Percentiles rank a stretch among this genome's conserved stretches.
Evolutionary conservation across 2,113 vertebrate species (phyloP).

Genomic region (Myiopsitta monachus): DNA sequence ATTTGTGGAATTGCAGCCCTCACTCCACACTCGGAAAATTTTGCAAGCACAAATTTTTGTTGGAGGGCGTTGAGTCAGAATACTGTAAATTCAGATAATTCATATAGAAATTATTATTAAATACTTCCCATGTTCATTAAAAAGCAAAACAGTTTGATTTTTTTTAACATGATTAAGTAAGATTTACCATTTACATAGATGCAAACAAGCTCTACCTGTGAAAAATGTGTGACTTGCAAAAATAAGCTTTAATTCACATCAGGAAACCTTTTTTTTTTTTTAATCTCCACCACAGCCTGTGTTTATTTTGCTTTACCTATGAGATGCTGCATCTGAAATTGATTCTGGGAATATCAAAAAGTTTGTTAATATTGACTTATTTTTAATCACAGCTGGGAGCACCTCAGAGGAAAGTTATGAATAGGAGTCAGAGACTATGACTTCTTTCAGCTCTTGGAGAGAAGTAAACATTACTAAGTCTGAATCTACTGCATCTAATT

Average conservation of each 20-base stretch:
- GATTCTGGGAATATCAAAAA: slow-evolving; percentile 33
- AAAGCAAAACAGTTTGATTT: background rate
- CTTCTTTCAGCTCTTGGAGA: slow-evolving; percentile 37
- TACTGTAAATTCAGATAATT: background rate
- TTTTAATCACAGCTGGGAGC: slow-evolving; percentile 50
- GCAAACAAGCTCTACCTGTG: background rate
- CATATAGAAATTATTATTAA: background rate
- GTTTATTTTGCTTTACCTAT: slow-evolving; percentile 38
- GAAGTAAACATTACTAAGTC: slow-evolving; percentile 21
- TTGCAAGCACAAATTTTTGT: background rate
- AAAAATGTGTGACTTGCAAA: background rate
- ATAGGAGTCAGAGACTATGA: slow-evolving; percentile 18
- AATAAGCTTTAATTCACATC: background rate
- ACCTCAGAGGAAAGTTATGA: slow-evolving; percentile 32
- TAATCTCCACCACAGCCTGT: background rate
- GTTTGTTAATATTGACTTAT: slow-evolving; percentile 22
- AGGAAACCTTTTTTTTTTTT: background rate
- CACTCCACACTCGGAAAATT: background rate
- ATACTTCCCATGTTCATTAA: background rate
- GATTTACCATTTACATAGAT: background rate
- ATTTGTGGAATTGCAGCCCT: background rate
- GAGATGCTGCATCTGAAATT: slow-evolving; percentile 23
- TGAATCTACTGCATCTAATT: background rate
- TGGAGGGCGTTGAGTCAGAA: background rate
- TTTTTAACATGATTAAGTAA: background rate